Evolutionary conservation across 2,888 invertebrate species (phyloP), one percentile per base, ranked within the genome.

Genomic region (Deilephila porcellus): DNA sequence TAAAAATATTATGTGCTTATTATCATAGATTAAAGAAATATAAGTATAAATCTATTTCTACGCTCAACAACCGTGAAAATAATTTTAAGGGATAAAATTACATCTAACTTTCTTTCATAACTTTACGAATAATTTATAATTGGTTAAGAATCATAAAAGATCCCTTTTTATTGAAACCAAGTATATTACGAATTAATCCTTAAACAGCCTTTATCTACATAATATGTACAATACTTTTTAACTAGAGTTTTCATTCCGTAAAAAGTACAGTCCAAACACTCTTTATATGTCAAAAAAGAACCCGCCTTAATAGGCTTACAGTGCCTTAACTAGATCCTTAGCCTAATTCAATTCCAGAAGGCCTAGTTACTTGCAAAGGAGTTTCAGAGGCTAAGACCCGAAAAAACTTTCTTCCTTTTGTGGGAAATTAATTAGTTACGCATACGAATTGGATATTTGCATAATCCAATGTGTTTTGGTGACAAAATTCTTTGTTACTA

Each of bases 271-370:
- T 45, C 45, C 2, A 11, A 56, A 56, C n/a, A 6, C 56, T n/a
- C 11, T 19, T n/a, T 37, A 8, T 20, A 20, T 20, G 37, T 19
- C 63, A 34, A 37, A 45, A 64, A 37, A 64, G 11, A 37, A 64
- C 7, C 64, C 37, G 11, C 8, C 37, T 64, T 19, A 64, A 64
- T 37, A 64, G 11, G 64, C 64, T 64, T 64, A 63, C 63, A 64
- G 64, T 37, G 64, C n/a, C 20, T 64, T 34, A 63, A 6, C n/a
- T 37, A 37, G 64, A 64, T 64, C 64, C 64, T 20, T 64, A 37
- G 20, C 20, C 64, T 64, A 45, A 64, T 45, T 64, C 45, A 64
- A 37, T 64, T 64, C 20, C 20, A 37, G 45, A 11, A 20, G 45
- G 45, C 64, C 34, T 63, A 63, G 37, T 63, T n/a, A n/a, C 7